Percentiles rank a stretch among this genome's conserved stretches.
Evolutionary conservation across 2,888 invertebrate species (phyloP).

Genomic region (Cybosia mesomella): DNA sequence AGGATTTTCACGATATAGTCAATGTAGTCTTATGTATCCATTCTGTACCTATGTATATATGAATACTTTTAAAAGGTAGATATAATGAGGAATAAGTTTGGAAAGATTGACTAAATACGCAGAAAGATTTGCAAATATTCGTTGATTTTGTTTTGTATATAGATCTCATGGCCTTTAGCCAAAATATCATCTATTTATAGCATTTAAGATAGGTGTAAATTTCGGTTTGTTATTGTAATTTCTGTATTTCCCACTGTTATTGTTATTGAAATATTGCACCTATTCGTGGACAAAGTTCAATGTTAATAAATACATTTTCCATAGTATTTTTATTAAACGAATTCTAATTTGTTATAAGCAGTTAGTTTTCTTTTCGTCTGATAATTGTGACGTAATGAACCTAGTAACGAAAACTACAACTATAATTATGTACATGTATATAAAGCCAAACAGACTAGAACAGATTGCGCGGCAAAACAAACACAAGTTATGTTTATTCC

Average conservation of each 20-base stretch:
- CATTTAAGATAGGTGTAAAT: conserved; percentile 54
- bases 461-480: conserved; percentile 12
- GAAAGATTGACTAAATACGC: neutral
- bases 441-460: conserved; percentile 24
- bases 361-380: conserved; percentile 24
- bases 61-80: neutral
- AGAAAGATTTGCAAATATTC: conserved; percentile 40
- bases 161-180: conserved; percentile 64
- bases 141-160: conserved; percentile 53
- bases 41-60: neutral
- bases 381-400: conserved; percentile 22
- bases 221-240: conserved; percentile 34
- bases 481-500: conserved; percentile 8
- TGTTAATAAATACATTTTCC: conserved; percentile 35
- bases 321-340: neutral
- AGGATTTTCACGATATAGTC: too few species aligned
- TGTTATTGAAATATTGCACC: conserved; percentile 25
- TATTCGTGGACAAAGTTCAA: conserved; percentile 52
- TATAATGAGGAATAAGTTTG: neutral
- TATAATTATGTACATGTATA: conserved; percentile 8
- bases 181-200: conserved; percentile 65
- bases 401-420: conserved; percentile 24
- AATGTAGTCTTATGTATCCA: too few species aligned
- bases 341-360: conserved; percentile 5
- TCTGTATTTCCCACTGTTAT: conserved; percentile 34